phyloP scores from a whole-genome alignment of 2,888 invertebrate species.

The Lasioglossum zephyrum region DNA sequence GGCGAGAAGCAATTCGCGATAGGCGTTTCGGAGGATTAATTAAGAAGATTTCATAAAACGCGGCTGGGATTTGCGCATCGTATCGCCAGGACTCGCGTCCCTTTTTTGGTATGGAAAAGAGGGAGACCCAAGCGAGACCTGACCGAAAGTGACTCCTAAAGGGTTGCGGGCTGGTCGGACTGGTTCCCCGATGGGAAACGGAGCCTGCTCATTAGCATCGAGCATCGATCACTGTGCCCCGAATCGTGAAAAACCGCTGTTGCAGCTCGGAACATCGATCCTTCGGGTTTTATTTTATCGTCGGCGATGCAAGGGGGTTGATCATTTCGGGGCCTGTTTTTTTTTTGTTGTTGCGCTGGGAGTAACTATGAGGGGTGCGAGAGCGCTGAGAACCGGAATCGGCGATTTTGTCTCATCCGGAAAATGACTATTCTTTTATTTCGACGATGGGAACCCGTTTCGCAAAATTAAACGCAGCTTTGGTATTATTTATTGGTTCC shows the following conservation, averaged over 20 bases:
- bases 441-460: neutral
- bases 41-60: constrained; percentile 70
- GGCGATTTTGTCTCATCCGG: neutral
- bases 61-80: constrained; percentile 53
- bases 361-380: constrained; percentile 11
- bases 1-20: constrained; percentile 70
- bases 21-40: constrained; percentile 71
- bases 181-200: constrained; percentile 65
- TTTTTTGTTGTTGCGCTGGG: neutral
- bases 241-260: constrained; percentile 28
- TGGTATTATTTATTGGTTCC: neutral
- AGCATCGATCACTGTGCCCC: constrained; percentile 52
- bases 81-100: constrained; percentile 17
- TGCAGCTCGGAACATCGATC: constrained; percentile 38
- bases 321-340: constrained; percentile 27
- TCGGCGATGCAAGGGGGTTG: neutral
- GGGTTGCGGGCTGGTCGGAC: constrained; percentile 61
- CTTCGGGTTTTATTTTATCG: constrained; percentile 22
- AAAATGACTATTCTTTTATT: neutral
- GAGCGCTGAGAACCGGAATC: neutral
- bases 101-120: neutral
- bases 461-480: neutral
- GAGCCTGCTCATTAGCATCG: constrained; percentile 68
- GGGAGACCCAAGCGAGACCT: constrained; percentile 31
- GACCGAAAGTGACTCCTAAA: constrained; percentile 42